These are phyloP conservation scores for Dasypus novemcinctus DNA, from an alignment of 2,113 vertebrate species.

Conservation along the genomic window DNA sequence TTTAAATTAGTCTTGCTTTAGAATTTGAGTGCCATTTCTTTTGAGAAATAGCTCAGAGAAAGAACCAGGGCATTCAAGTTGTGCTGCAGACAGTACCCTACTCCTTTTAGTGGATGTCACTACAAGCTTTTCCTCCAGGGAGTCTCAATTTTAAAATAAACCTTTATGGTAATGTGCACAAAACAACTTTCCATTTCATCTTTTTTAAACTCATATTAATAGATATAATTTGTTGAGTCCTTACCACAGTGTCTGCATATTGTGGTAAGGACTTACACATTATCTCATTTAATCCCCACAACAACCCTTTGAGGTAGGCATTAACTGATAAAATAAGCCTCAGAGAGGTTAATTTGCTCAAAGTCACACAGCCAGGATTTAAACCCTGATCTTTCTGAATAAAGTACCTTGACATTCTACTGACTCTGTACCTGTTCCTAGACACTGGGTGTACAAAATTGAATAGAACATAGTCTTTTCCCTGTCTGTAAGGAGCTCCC, in stretches of 20 bases:
- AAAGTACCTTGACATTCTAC: background rate
- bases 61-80: background rate
- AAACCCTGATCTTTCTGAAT: constrained; percentile 33
- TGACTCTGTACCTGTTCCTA: background rate
- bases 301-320: background rate
- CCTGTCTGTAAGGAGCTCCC: background rate
- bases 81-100: background rate
- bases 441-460: background rate
- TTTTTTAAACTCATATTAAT: background rate
- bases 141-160: background rate
- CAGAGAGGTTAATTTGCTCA: background rate
- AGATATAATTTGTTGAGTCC: background rate
- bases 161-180: background rate
- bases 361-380: background rate
- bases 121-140: background rate
- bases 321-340: background rate
- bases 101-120: background rate
- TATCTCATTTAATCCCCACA: constrained; percentile 20
- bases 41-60: constrained; percentile 23
- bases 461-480: background rate
- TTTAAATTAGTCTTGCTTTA: background rate
- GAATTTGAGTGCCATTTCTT: constrained; percentile 35
- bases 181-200: constrained; percentile 25
- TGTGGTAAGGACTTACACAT: background rate
- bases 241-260: background rate